These are phyloP conservation scores for Ophion ventricosus DNA, from an alignment of 2,888 invertebrate species.

Conservation along the genomic window DNA sequence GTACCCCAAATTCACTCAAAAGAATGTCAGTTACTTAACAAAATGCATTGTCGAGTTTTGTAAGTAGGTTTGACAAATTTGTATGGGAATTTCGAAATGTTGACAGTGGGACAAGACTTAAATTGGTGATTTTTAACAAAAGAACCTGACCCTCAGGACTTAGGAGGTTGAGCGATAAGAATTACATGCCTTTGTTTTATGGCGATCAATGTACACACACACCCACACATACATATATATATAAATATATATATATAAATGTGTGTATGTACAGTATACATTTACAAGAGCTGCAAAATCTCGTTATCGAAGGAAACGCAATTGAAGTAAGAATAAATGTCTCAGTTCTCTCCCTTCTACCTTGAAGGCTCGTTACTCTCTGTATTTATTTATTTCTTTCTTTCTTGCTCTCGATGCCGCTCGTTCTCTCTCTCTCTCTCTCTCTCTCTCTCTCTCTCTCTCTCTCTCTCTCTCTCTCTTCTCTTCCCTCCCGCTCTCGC, in stretches of 20 bases:
- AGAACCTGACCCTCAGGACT: no score
- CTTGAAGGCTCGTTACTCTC: conserved; percentile 31
- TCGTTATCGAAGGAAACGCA: conserved; percentile 11
- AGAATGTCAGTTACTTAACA: no score
- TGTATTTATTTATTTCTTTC: conserved; percentile 23
- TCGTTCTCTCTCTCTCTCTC: neutral
- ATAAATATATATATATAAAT: neutral
- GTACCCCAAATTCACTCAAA: no score
- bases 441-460: no score
- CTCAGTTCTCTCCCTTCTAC: conserved; percentile 28
- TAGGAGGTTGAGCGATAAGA: no score
- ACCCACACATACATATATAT: neutral
- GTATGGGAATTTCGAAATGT: no score
- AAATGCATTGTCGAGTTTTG: no score
- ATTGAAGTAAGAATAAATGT: conserved; percentile 55
- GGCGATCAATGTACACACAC: no score
- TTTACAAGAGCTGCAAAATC: neutral
- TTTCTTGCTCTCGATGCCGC: neutral
- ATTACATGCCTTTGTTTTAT: no score
- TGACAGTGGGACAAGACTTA: no score
- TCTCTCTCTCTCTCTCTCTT: neutral
- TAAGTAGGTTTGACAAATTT: no score
- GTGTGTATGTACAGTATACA: neutral
- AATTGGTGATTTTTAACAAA: no score
- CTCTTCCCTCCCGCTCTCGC: conserved; percentile 2